Evolutionary conservation across 2,113 vertebrate species (phyloP).

Genomic region (Bombycilla garrulus): DNA sequence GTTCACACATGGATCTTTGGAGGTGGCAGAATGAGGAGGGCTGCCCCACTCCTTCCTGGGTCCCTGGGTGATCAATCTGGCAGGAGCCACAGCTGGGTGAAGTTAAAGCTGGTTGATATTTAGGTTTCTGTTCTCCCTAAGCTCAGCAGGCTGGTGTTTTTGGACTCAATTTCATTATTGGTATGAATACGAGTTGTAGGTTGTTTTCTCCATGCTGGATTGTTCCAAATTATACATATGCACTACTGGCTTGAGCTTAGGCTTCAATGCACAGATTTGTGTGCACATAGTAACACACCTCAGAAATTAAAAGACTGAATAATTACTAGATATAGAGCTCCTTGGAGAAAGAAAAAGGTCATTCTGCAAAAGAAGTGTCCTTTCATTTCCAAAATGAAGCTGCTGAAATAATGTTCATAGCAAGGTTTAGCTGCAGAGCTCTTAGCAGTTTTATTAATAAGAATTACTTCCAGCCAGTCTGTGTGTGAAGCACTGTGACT

Average conservation of each 20-base stretch:
- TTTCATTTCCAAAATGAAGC: not conserved
- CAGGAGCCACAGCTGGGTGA: not conserved
- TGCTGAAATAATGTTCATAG: not conserved
- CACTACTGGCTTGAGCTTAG: not conserved
- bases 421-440: not conserved
- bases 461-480: not conserved
- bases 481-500: not conserved
- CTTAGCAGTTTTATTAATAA: not conserved
- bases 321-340: not conserved
- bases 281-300: not conserved
- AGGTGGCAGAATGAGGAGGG: not conserved
- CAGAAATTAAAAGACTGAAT: not conserved
- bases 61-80: not conserved
- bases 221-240: not conserved
- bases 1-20: not conserved
- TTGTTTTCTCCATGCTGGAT: not conserved
- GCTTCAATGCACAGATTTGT: not conserved
- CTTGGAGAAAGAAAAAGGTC: not conserved
- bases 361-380: not conserved
- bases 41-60: not conserved
- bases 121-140: not conserved
- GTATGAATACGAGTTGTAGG: not conserved
- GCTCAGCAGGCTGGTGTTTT: not conserved
- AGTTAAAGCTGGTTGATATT: not conserved
- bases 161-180: not conserved